These are phyloP conservation scores for Lasiommata megera DNA, from an alignment of 2,888 invertebrate genomes.

Conservation along the genomic window DNA sequence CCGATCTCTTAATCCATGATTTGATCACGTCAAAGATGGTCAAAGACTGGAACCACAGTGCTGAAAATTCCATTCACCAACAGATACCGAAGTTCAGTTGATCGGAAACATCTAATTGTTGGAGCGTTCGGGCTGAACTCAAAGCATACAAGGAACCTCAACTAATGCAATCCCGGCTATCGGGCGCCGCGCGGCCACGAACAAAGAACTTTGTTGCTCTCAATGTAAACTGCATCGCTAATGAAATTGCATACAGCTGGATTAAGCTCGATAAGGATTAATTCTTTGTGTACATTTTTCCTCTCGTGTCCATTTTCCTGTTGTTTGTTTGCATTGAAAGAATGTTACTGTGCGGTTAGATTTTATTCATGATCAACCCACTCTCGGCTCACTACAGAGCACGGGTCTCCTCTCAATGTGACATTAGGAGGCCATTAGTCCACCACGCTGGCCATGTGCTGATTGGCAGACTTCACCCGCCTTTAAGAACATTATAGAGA, in stretches of 20 bases:
- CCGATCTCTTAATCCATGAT: too few relatives aligned
- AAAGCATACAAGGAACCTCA: background rate
- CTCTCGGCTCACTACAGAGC: too few relatives aligned
- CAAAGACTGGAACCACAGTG: background rate
- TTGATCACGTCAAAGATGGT: too few relatives aligned
- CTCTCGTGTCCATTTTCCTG: too few relatives aligned
- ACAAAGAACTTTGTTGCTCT: slow-evolving; percentile 9
- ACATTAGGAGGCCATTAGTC: too few relatives aligned
- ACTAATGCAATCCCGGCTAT: slow-evolving; percentile 4
- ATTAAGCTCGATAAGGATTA: background rate
- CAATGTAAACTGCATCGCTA: background rate
- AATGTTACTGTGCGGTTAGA: too few relatives aligned
- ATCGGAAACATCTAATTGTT: slow-evolving; percentile 5
- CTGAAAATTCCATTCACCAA: background rate
- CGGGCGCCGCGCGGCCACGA: background rate
- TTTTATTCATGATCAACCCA: too few relatives aligned
- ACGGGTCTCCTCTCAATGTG: too few relatives aligned
- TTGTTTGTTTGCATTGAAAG: too few relatives aligned
- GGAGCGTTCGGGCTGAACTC: background rate
- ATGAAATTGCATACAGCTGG: background rate
- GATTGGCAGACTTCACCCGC: too few relatives aligned
- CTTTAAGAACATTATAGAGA: too few relatives aligned
- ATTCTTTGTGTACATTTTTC: background rate
- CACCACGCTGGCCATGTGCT: too few relatives aligned
- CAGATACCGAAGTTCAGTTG: slow-evolving; percentile 4